Evolutionary conservation across 2,797 vertebrate species (phyloP), one percentile per base, ranked within the genome.

Genomic region (Meda fulgida): DNA sequence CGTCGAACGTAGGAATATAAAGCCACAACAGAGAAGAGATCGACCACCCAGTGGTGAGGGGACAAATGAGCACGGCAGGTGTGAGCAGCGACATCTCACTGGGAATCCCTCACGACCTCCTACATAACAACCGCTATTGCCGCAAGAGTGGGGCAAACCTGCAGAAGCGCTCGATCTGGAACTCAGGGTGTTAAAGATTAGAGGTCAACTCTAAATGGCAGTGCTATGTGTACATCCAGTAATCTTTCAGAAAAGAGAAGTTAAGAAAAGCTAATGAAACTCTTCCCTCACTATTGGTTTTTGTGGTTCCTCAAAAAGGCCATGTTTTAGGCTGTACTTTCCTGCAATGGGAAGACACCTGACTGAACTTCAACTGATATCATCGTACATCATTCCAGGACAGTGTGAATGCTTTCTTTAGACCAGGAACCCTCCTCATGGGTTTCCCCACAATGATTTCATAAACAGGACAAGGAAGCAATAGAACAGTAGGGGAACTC

Each of bases 91-190:
- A 79, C 43, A 36, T 79, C 63, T 84, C 21, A 2, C 71, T 86
- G 86, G 86, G 86, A 88, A 86, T 86, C 84, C 86, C 86, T 89
- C 46, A 66, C n/a, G 5, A 29, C 76, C 84, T 87, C 88, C 86
- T 72, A 88, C 84, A 31, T 36, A 60, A 11, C 34, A 79, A 31
- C 60, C 69, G 29, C 81, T 16, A 48, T 58, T 43, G 78, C 75
- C 80, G 2, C 79, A 55, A 71, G 70, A 84, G 51, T 71, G 78
- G 70, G 53, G 81, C 7, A 31, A 16, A 79, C 29, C 53, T 65
- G 84, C 29, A 48, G 70, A 86, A 76, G n/a, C n/a, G 40, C 69
- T 75, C 23, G 19, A 48, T n/a, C 21, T 72, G 69, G 18, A 77
- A n/a, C n/a, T 19, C 31, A 21, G 63, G 34, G 58, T 3, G 34